Evolutionary conservation across 2,113 vertebrate genomes (phyloP), one percentile per base, ranked within the genome.

Genomic region (Sisor rabdophorus): DNA sequence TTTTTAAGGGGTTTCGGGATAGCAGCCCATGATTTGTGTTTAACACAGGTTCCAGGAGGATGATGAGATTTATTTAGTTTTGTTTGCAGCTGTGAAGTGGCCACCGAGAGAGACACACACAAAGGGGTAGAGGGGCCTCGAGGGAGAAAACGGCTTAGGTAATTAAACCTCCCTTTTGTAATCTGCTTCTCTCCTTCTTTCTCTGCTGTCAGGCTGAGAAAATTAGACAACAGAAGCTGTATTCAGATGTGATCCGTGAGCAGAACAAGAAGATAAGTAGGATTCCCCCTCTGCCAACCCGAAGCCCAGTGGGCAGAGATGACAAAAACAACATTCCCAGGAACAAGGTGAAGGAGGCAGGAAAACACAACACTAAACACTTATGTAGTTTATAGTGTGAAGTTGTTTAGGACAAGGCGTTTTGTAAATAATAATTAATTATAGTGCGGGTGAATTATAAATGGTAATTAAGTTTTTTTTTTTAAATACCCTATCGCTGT

Each of bases 181-280:
- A 87, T 87, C 80, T 84, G 82, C 78, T 71, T 48, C 71, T 60
- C 69, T 85, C 78, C 83, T 60, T 72, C 77, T 79, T 84, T 84
- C 82, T 84, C 81, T 80, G 75, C 75, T 78, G 82, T 75, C 89
- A 97, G 93, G 93, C 89, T 82, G 90, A 95, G 89, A 97, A 94
- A 85, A 82, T 95, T 64, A 91, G 84, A 80, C 90, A 88, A 74
- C 94, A 93, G 71, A 96, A 91, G 87, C 92, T 94, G 87, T 97
- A 96, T 76, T 92, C 95, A 85, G 90, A 88, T 78, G 89, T 91
- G 77, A 87, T 96, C 80, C 90, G 91, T 0, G 91, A 96, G 17
- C 86, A 91, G 54, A 98, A 96, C 86, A 93, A 90, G 92, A 94
- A 81, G 83, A 91, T 81, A 0, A 86, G 86, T 0, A 82, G 85